Base-by-base conservation (phyloP, 2,888 invertebrate genomes). In the Drosophila yooni region DNA sequence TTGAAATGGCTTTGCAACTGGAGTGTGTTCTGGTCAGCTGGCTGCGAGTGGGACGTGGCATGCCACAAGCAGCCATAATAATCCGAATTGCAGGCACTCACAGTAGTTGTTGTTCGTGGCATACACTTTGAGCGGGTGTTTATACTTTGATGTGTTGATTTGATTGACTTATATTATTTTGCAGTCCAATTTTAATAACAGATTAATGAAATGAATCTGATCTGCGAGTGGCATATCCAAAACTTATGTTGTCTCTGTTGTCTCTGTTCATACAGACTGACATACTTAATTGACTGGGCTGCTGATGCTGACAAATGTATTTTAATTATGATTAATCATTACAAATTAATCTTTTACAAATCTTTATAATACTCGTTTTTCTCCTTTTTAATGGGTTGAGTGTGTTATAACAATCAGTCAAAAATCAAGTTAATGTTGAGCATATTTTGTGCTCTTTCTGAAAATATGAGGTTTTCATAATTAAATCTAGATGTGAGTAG, bases 21-120 rank as follows among this genome's bases (percentile, higher is more conserved):
- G 11, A 29, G 53, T 40, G 40, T n/a, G 15, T n/a, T 15, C 56
- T 73, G 76, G 70, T 64, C 75, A 74, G 36, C 50, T 43, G 52
- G 38, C 25, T 27, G 21, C 33, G 11, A 27, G 29, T 25, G 38
- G 33, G n/a, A 52, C 34, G 31, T 62, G 60, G 68, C 65, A 72
- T 81, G 82, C 84, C 80, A 74, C 82, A 72, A 84, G 80, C 76
- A 67, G 76, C 60, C 53, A 70, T 73, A 72, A 76, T 76, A 69
- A 69, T 70, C 69, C 62, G 61, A 67, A 64, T 65, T 43, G 33
- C 60, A 60, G 60, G 48, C 51, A 15, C 61, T 54, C 13, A 11
- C 4, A 34, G 64, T 2, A 21, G 31, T 25, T 53, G 36, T 50
- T 50, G 60, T 48, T 65, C 29, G 29, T 58, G 46, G 36, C 64